Evolutionary conservation across 2,797 vertebrate species (phyloP), one percentile per base, ranked within the genome.

Genomic region (Chaetodon trifasciatus): DNA sequence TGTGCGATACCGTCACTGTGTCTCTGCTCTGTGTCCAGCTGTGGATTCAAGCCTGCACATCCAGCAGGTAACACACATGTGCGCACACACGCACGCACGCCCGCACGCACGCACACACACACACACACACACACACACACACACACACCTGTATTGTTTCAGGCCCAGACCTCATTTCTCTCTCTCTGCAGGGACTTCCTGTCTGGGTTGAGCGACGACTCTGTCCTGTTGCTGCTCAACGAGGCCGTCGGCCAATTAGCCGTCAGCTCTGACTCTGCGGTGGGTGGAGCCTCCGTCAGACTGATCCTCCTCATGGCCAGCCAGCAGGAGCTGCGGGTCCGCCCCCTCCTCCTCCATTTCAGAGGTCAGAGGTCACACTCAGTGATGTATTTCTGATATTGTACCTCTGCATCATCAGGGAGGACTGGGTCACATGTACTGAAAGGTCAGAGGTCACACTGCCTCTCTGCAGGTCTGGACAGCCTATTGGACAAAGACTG

Each of bases 211-310:
- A 91, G 88, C 5, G 90, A 92, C 11, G 91, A 95, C 82, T 89
- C 87, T 1, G 75, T 97, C 74, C 92, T 95, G 68, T 86, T 94
- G 76, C 88, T 99, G 87, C 93, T 97, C 83, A 97, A 98, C 85
- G 98, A 99, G 77, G 91, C 96, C 23, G 91, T 98, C 79, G 96
- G 96, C 90, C 97, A 97, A 82, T 95, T 99, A 91, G 96, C 97
- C 0, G 94, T 96, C 88, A 96, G 95, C 75, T 83, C 93, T 24
- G 96, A 97, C 88, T 89, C 96, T n/a, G 89, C 88, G 1, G 92
- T 97, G 84, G 97, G 97, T 88, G 94, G 71, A 68, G 92, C 95
- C 78, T 95, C 96, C 19, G 72, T 96, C 76, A 96, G 94, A 77
- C 91, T 96, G 1, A 89, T 99, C 3, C 86, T 98, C 64, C 70